Evolutionary conservation across 2,888 invertebrate species (phyloP).

Genomic region (Ectropis crepuscularia): DNA sequence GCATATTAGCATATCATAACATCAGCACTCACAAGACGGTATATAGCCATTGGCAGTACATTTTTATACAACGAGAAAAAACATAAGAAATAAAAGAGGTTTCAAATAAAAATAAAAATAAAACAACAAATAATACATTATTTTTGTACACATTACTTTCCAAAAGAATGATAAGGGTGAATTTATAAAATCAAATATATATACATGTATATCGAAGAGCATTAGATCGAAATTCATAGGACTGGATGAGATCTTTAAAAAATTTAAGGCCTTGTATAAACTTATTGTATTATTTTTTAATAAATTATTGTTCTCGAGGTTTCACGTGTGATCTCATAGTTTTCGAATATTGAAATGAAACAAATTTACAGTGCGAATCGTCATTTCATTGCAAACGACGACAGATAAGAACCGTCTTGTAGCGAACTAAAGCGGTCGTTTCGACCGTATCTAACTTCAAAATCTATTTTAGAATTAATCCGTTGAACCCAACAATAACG

Average conservation of each 20-base stretch:
- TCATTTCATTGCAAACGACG: too few relatives aligned
- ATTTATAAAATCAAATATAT: background rate
- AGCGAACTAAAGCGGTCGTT: too few relatives aligned
- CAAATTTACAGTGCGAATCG: too few relatives aligned
- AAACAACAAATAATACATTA: conserved; percentile 9
- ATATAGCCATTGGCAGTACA: background rate
- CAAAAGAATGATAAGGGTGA: conserved; percentile 1
- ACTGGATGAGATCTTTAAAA: conserved; percentile 28
- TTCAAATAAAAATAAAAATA: conserved; percentile 2
- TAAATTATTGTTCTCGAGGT: conserved; percentile 4
- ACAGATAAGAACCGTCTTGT: too few relatives aligned
- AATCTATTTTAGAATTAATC: too few relatives aligned
- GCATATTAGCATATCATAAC: background rate
- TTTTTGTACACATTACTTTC: conserved; percentile 9
- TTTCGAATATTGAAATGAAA: too few relatives aligned
- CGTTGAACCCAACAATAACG: too few relatives aligned
- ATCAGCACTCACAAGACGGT: background rate
- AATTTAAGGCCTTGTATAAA: conserved; percentile 15
- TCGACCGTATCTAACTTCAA: too few relatives aligned
- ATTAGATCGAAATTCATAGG: background rate
- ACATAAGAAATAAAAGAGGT: background rate
- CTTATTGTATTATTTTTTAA: conserved; percentile 12
- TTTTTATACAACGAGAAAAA: conserved; percentile 3
- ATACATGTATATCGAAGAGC: conserved; percentile 1
- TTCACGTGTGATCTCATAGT: too few relatives aligned